Evolutionary conservation across 2,888 invertebrate genomes (phyloP), one percentile per base, ranked within the genome.

Genomic region (Autographa gamma): DNA sequence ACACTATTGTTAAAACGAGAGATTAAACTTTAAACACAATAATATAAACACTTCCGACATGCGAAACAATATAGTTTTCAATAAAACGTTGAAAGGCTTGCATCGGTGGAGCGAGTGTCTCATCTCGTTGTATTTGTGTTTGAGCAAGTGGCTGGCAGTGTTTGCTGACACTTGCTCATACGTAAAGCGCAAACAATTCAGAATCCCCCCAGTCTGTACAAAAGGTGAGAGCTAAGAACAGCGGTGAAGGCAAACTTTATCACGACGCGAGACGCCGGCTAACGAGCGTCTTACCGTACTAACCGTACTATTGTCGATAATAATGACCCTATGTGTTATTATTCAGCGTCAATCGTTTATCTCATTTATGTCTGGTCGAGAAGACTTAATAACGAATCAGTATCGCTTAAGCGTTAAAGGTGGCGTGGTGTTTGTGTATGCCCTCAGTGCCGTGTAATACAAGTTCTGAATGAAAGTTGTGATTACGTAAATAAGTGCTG

Each of bases 351-450:
- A 86, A 89, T 87, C 86, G 79, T 92, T 94, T 94, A 95, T 95
- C 94, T 93, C 89, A 85, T 85, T 88, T 82, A 84, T 86, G 91
- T 89, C 88, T 90, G 89, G 88, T 85, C 86, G 85, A 84, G 81
- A 87, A 88, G 87, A 90, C 79, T 91, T 90, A 88, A 89, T 88
- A 88, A 89, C 88, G 91, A 91, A 92, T 90, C 90, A 95, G 94
- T 95, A 90, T 89, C 89, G 83, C 84, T 86, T 89, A 86, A 86
- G 90, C 90, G 81, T 79, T 88, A 86, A 89, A 87, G 80, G 90
- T 85, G 89, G 83, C 86, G 84, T 85, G 92, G 90, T 90, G 94
- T 92, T 81, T 85, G 87, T 85, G 84, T 68, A 73, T 80, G 71
- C 79, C 77, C 67, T 69, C 66, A 75, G 80, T 80, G 81, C 60